Conservation (phyloP, 2,797 vertebrate genomes). For the Vultur gryphus region DNA sequence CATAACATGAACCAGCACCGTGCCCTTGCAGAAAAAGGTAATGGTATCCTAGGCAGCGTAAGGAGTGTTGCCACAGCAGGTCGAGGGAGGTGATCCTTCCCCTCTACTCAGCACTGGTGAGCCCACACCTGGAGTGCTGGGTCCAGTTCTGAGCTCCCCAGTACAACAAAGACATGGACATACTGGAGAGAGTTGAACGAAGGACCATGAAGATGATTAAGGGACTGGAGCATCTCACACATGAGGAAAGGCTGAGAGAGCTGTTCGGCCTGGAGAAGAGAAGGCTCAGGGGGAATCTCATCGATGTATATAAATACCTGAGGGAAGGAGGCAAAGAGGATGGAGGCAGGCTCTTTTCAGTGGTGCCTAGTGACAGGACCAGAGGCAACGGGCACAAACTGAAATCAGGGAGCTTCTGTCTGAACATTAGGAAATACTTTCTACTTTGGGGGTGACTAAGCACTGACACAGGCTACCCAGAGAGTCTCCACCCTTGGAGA, state of each 20-base stretch:
- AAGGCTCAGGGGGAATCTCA: background rate
- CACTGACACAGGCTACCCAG: background rate
- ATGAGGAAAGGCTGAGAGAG: background rate
- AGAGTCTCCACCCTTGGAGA: background rate
- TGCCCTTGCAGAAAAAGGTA: accelerated
- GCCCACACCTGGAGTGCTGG: background rate
- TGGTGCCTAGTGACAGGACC: no score
- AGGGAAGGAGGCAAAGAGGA: background rate
- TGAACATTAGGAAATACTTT: background rate
- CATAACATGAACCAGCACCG: background rate
- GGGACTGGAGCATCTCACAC: background rate
- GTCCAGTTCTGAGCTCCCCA: background rate
- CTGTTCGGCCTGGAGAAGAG: background rate
- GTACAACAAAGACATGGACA: background rate
- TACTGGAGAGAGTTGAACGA: background rate
- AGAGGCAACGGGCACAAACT: background rate
- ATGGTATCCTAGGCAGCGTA: background rate
- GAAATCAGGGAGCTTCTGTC: background rate
- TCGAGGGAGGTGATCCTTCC: background rate
- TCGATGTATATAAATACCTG: background rate
- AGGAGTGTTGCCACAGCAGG: background rate
- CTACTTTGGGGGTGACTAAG: background rate
- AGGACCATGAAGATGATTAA: background rate
- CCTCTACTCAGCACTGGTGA: background rate
- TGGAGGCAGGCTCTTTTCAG: background rate